Conservation (phyloP, 2,888 invertebrate species). For the Nasonia oneida region DNA sequence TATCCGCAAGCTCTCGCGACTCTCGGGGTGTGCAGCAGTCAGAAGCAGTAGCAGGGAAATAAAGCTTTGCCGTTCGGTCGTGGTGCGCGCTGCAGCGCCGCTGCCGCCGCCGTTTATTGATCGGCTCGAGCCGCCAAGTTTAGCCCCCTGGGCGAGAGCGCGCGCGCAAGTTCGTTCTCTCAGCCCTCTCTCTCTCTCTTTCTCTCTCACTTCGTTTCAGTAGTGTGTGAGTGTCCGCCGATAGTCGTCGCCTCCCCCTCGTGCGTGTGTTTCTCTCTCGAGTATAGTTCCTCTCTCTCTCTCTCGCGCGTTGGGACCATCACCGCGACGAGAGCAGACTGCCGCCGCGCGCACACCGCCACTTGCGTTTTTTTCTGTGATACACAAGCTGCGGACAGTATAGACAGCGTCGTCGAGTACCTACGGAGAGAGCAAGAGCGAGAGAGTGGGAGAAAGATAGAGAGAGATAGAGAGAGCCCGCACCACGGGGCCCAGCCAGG, state of each 20-base stretch:
- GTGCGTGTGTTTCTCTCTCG: conserved; percentile 7
- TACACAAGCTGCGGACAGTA: background rate
- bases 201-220: background rate
- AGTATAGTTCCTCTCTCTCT: conserved; percentile 1
- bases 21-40: too few relatives aligned
- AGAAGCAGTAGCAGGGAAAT: too few relatives aligned
- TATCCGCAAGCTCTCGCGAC: too few relatives aligned
- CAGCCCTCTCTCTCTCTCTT: conserved; percentile 11
- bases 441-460: background rate
- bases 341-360: background rate
- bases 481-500: conserved; percentile 7
- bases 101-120: conserved; percentile 36
- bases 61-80: conserved; percentile 29
- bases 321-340: background rate
- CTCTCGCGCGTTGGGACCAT: conserved; percentile 2
- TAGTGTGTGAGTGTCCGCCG: conserved; percentile 15
- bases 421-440: background rate
- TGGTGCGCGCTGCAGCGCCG: conserved; percentile 16
- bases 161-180: conserved; percentile 1
- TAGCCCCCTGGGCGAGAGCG: conserved; percentile 33
- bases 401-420: background rate
- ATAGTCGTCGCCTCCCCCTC: background rate
- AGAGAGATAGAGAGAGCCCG: background rate
- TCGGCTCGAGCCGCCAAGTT: conserved; percentile 44
- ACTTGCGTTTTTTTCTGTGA: background rate